Conservation (phyloP, 2,888 invertebrate species). For the Hipparchia semele region DNA sequence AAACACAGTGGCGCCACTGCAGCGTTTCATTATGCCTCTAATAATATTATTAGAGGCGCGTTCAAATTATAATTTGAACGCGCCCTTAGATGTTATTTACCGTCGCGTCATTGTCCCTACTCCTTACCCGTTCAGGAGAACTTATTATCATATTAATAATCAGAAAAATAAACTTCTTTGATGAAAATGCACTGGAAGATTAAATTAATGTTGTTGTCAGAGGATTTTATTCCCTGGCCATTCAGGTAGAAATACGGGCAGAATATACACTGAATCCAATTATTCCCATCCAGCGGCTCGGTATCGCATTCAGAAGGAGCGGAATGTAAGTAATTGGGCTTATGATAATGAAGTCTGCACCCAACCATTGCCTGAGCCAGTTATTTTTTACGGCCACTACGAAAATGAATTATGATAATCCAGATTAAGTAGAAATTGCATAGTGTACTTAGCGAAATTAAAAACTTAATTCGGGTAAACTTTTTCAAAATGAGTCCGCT, state of each 20-base stretch:
- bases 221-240: constrained; percentile 30
- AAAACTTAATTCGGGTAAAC: constrained; percentile 14
- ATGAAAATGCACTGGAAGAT: constrained; percentile 13
- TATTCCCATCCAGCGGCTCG: constrained; percentile 37
- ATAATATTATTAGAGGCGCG: too few species aligned
- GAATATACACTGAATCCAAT: constrained; percentile 41
- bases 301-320: constrained; percentile 40
- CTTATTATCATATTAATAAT: neutral
- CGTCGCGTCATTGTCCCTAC: too few species aligned
- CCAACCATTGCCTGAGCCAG: constrained; percentile 41
- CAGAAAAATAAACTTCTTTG: neutral
- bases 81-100: too few species aligned
- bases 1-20: too few species aligned
- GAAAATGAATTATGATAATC: constrained; percentile 47
- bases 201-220: constrained; percentile 27
- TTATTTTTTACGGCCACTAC: constrained; percentile 50
- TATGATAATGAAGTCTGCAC: constrained; percentile 52
- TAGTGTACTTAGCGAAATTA: constrained; percentile 31
- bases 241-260: constrained; percentile 36
- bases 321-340: constrained; percentile 53
- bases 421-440: constrained; percentile 33
- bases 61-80: too few species aligned
- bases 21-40: too few species aligned
- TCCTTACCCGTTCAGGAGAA: too few species aligned
- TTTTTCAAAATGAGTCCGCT: neutral